Conservation (phyloP, 2,888 invertebrate genomes). For the Tiliacea aurago region DNA sequence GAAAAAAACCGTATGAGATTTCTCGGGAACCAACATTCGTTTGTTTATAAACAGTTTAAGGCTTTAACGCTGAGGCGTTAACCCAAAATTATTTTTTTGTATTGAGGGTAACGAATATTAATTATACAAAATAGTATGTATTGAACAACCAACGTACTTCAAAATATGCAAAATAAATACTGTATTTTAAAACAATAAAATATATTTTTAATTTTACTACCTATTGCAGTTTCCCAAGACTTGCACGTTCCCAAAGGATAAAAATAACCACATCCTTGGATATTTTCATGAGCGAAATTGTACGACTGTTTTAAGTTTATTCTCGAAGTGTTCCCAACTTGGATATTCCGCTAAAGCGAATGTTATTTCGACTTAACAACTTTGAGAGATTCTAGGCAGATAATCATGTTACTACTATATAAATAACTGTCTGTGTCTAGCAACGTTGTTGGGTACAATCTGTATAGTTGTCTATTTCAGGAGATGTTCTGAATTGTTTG, state of each 20-base stretch:
- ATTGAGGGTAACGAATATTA: not conserved
- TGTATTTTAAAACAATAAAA: not conserved
- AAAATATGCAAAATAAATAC: not conserved
- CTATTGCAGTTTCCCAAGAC: not conserved
- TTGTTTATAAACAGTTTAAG: conserved; percentile 7
- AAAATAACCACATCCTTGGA: conserved; percentile 22
- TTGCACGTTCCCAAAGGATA: conserved; percentile 13
- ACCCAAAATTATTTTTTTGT: not conserved
- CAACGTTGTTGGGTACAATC: not conserved
- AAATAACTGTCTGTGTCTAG: conserved; percentile 3
- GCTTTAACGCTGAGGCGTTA: not conserved
- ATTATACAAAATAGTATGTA: not conserved
- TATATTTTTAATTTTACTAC: not conserved
- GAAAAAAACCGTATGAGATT: conserved; percentile 36
- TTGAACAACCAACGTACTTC: not conserved
- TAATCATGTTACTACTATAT: conserved; percentile 27
- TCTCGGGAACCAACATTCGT: conserved; percentile 11
- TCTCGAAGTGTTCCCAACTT: conserved; percentile 27
- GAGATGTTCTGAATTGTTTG: not conserved
- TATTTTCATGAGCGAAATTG: conserved; percentile 37
- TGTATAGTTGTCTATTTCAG: not conserved
- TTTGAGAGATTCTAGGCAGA: conserved; percentile 36
- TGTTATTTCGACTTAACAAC: conserved; percentile 38
- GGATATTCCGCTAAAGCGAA: conserved; percentile 31
- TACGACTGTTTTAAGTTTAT: conserved; percentile 26